Evolutionary conservation across 2,113 vertebrate species (phyloP).

Genomic region (Anser brachyrhynchus): DNA sequence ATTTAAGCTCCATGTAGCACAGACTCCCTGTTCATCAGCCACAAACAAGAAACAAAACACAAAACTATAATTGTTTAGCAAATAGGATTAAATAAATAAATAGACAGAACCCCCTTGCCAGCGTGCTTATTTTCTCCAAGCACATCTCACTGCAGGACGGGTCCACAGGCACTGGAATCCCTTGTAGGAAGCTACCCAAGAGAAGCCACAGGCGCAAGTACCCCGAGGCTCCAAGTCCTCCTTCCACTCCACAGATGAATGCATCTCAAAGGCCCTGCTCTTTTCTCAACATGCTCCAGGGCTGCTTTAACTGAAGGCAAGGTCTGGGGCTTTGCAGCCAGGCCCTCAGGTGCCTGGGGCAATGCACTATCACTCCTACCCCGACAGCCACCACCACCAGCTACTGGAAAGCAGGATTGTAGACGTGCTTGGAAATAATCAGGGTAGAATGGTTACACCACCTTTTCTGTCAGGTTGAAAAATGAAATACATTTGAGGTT

Average conservation of each 20-base stretch:
- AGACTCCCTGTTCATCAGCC: neutral
- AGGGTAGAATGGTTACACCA: neutral
- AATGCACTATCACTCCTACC: neutral
- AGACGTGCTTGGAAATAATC: neutral
- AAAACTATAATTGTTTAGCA: neutral
- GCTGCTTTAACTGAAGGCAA: neutral
- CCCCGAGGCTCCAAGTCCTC: neutral
- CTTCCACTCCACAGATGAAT: neutral
- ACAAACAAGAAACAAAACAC: neutral
- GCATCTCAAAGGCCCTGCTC: neutral
- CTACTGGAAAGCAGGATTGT: neutral
- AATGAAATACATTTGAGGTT: neutral
- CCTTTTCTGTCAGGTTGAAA: neutral
- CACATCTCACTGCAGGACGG: neutral
- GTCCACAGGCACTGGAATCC: neutral
- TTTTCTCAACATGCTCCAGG: neutral
- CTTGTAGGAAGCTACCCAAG: neutral
- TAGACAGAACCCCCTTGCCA: neutral
- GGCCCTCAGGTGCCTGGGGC: neutral
- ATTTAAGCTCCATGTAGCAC: neutral
- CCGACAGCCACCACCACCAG: neutral
- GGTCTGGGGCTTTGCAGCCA: neutral
- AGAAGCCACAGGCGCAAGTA: slow-evolving; percentile 12
- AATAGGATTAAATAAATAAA: neutral
- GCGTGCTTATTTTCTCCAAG: neutral